Evolutionary conservation across 23 tunicate species (phyloP), one percentile per base, ranked within the genome.

Genomic region (Trididemnum nubilum): DNA sequence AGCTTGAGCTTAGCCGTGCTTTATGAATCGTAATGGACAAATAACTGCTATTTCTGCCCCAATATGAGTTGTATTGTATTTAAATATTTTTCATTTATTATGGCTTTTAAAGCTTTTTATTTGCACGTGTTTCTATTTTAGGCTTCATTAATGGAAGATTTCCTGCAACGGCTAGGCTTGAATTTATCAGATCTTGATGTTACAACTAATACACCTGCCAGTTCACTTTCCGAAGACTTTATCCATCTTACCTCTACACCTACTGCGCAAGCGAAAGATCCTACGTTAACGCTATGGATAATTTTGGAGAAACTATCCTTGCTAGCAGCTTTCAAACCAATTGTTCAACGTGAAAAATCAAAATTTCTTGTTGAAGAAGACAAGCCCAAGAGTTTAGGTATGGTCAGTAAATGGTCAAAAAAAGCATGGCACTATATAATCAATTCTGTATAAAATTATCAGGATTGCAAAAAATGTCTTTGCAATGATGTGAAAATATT

Each of bases 151-250:
- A 86, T 86, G 27, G 83, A 85, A 19, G 90, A 91, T 37, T 44
- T 91, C n/a, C 76, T 91, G 35, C 33, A 59, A 65, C 65, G 87
- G 0, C 90, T 91, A 32, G 97, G 97, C 2, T 37, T 88, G 19
- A 67, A 80, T 1, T 65, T 83, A n/a, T 36, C 66, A 5, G 90
- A 86, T 71, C 33, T 86, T 23, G 84, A 79, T 33, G 44, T 76
- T n/a, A 5, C 67, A 2, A 30, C 36, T 22, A 67, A 77, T 3
- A 77, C 81, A 25, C 81, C 81, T 4, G 37, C 25, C 23, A 76
- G 78, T 33, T 65, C 85, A 5, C 5, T 64, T 2, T 81, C 85
- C 2, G 85, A 81, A 25, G 64, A 81, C 22, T 34, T 80, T 59
- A 15, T 24, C 1, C 81, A 73, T 34, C 69, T 35, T 4, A 29